Conservation (phyloP, 2,888 invertebrate genomes). For the Gnatocerus cornutus region DNA sequence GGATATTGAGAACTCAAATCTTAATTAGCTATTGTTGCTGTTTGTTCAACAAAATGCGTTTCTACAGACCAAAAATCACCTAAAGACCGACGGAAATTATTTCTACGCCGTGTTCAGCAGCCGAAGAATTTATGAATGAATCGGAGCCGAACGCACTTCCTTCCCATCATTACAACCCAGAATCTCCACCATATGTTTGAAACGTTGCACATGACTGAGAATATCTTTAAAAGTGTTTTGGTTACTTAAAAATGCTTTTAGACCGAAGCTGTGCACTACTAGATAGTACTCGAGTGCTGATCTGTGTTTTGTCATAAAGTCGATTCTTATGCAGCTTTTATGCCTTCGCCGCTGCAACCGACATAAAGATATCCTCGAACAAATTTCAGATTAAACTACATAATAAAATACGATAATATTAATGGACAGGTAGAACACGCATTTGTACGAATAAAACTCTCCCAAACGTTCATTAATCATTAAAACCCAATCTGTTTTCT, state of each 20-base stretch:
- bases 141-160: constrained; percentile 22
- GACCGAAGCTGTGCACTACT: constrained; percentile 56
- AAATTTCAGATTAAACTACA: constrained; percentile 31
- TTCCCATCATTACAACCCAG: constrained; percentile 25
- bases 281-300: constrained; percentile 63
- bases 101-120: too few species aligned
- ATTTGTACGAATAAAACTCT: constrained; percentile 18
- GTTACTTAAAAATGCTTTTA: constrained; percentile 70
- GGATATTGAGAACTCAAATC: background rate
- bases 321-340: constrained; percentile 35
- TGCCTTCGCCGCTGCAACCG: constrained; percentile 17
- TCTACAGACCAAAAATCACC: too few species aligned
- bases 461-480: constrained; percentile 29
- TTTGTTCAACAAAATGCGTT: too few species aligned
- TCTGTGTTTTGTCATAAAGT: constrained; percentile 64
- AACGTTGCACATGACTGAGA: constrained; percentile 64
- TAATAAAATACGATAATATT: constrained; percentile 25
- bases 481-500: constrained; percentile 41
- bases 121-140: constrained; percentile 41
- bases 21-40: too few species aligned
- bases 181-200: constrained; percentile 60
- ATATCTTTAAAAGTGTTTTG: constrained; percentile 68
- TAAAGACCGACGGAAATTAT: too few species aligned
- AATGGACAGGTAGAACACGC: constrained; percentile 34
- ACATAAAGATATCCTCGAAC: constrained; percentile 38